phyloP scores from a whole-genome alignment of 2,113 vertebrate genomes.

The Rhinolophus sinicus region DNA sequence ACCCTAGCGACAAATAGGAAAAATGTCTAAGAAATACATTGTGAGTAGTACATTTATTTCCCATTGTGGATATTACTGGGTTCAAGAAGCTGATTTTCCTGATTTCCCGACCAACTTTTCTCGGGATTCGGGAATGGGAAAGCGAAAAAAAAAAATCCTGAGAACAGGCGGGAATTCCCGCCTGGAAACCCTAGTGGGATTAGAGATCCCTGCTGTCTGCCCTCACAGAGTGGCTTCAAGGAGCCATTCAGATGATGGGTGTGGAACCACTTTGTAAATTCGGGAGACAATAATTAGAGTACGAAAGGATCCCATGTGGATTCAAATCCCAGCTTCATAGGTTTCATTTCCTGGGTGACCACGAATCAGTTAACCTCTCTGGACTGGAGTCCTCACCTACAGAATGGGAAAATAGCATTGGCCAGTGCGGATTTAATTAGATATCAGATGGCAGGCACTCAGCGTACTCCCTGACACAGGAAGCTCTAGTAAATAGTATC shows the following conservation, averaged over 20 bases:
- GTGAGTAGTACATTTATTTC: too few species aligned
- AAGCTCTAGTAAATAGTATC: neutral
- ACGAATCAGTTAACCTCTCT: neutral
- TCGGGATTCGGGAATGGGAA: too few species aligned
- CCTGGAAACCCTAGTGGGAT: neutral
- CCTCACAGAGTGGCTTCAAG: neutral
- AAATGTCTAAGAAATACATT: too few species aligned
- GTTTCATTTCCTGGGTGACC: neutral
- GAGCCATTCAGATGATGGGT: neutral
- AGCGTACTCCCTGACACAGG: neutral
- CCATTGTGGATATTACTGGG: too few species aligned
- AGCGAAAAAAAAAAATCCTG: too few species aligned
- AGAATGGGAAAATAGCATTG: neutral
- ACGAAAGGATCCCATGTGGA: neutral
- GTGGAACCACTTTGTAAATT: neutral
- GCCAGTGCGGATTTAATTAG: neutral
- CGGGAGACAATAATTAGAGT: neutral
- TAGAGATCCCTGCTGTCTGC: neutral
- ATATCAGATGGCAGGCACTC: neutral
- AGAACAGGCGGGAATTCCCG: too few species aligned
- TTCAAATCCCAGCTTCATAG: neutral
- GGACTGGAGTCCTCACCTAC: neutral
- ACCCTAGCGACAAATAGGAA: too few species aligned
- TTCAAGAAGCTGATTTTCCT: too few species aligned
- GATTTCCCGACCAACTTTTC: too few species aligned